phyloP scores from a whole-genome alignment of 2,113 vertebrate species.

The Pygoscelis antarcticus region DNA sequence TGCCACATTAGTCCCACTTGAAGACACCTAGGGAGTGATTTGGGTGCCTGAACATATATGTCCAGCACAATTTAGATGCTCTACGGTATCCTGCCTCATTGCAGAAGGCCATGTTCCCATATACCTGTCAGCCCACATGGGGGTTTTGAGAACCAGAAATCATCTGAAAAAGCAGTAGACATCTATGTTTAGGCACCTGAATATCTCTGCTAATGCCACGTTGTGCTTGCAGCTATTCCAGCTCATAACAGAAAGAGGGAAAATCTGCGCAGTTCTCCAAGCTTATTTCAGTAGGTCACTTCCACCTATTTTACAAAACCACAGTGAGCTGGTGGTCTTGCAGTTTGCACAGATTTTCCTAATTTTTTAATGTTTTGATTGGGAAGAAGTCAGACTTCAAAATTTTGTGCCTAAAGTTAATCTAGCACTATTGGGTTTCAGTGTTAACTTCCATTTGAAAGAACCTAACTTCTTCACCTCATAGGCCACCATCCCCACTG shows the following conservation, averaged over 20 bases:
- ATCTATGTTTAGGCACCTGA: background rate
- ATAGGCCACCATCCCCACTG: background rate
- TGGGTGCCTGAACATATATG: background rate
- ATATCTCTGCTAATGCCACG: background rate
- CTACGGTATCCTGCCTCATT: background rate
- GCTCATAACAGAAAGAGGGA: background rate
- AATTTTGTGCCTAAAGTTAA: conserved; percentile 20
- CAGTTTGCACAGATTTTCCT: conserved; percentile 5
- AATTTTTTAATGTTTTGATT: conserved; percentile 33
- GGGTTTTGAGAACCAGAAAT: background rate
- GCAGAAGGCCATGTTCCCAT: background rate
- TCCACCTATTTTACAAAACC: conserved; percentile 1
- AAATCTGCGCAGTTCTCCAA: background rate
- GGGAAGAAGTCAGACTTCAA: conserved; percentile 26
- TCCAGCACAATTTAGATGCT: background rate
- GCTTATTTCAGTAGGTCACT: background rate
- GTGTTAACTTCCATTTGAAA: conserved; percentile 1
- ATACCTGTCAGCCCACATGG: background rate
- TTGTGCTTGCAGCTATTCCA: background rate
- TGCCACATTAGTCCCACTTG: background rate
- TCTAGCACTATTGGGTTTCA: conserved; percentile 11
- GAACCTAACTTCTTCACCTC: background rate
- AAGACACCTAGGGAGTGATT: background rate
- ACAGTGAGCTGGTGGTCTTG: background rate
- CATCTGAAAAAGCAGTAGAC: background rate